Evolutionary conservation across 30 jellyfish, hydroid and myxozoan species (phyloP).

Genomic region (Chironex yamaguchii): DNA sequence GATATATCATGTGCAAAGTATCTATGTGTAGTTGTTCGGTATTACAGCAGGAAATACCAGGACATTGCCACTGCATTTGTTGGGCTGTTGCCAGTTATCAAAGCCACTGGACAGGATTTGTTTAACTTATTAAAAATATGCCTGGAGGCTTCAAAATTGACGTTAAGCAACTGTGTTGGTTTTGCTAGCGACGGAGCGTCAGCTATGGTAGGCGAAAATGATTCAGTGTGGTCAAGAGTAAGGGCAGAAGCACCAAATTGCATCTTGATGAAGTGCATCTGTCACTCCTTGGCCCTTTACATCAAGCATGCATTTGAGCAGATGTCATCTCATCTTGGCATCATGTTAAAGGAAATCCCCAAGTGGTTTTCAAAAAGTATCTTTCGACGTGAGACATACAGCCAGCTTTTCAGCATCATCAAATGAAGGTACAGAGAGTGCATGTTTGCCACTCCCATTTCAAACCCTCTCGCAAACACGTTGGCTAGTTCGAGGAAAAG

Average conservation of each 20-base stretch:
- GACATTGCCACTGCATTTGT: slow-evolving; percentile 43
- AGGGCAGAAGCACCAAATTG: slow-evolving; percentile 31
- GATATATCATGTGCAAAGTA: slow-evolving; percentile 18
- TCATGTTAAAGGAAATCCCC: slow-evolving; percentile 27
- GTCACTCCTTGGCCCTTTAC: slow-evolving; percentile 51
- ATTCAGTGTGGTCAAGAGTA: slow-evolving; percentile 47
- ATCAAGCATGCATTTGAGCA: slow-evolving; percentile 55
- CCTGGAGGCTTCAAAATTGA: background rate
- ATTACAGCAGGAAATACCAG: slow-evolving; percentile 34
- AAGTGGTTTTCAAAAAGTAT: slow-evolving; percentile 51
- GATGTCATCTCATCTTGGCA: slow-evolving; percentile 37
- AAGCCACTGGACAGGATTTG: slow-evolving; percentile 30
- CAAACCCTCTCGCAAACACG: slow-evolving; percentile 34
- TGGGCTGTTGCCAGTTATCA: slow-evolving; percentile 23
- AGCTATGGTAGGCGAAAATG: slow-evolving; percentile 26
- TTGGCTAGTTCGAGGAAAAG: slow-evolving; percentile 76
- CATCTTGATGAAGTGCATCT: slow-evolving; percentile 33
- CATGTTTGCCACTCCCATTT: slow-evolving; percentile 47
- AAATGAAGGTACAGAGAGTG: slow-evolving; percentile 41
- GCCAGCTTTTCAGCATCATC: slow-evolving; percentile 20
- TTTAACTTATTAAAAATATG: background rate
- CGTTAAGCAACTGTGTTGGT: background rate
- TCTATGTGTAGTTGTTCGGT: slow-evolving; percentile 30
- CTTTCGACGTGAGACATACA: slow-evolving; percentile 59
- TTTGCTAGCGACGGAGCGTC: slow-evolving; percentile 21